Percentiles rank a stretch among this genome's conserved stretches.
phyloP scores from a whole-genome alignment of 2,113 vertebrate genomes.

The Pyrgilauda ruficollis region DNA sequence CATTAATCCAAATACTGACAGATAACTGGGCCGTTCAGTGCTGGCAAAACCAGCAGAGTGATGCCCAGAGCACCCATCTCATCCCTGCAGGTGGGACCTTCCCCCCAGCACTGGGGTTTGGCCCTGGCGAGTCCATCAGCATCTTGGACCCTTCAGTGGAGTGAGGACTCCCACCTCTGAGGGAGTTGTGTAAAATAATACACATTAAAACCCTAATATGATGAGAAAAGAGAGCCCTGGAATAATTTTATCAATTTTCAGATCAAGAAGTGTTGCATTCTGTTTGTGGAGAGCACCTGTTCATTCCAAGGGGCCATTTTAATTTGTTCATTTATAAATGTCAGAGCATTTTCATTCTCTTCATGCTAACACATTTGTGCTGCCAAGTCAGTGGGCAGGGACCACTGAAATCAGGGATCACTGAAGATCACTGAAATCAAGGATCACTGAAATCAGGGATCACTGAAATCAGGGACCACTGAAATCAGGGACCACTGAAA shows the following conservation, averaged over 20 bases:
- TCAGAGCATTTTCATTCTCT: neutral
- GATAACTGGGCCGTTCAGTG: neutral
- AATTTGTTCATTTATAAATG: neutral
- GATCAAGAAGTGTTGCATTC: neutral
- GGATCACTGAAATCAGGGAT: neutral
- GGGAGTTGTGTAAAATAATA: neutral
- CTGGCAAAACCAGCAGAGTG: neutral
- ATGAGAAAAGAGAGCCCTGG: neutral
- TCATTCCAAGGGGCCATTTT: neutral
- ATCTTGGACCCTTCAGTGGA: neutral
- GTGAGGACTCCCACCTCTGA: neutral
- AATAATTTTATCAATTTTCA: neutral
- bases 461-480: neutral
- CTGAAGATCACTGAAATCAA: neutral
- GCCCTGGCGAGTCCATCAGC: rapidly evolving
- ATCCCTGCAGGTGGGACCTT: neutral
- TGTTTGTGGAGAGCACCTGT: neutral
- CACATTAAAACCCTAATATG: neutral
- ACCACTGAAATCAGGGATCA: neutral
- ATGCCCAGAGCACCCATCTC: neutral
- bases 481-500: neutral
- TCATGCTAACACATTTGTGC: neutral
- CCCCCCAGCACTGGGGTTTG: neutral
- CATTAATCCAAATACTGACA: neutral
- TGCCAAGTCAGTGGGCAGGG: neutral